Evolutionary conservation across 1,140 invertebrate species (phyloP), one percentile per base, ranked within the genome.

Genomic region (Procambarus virginalis): DNA sequence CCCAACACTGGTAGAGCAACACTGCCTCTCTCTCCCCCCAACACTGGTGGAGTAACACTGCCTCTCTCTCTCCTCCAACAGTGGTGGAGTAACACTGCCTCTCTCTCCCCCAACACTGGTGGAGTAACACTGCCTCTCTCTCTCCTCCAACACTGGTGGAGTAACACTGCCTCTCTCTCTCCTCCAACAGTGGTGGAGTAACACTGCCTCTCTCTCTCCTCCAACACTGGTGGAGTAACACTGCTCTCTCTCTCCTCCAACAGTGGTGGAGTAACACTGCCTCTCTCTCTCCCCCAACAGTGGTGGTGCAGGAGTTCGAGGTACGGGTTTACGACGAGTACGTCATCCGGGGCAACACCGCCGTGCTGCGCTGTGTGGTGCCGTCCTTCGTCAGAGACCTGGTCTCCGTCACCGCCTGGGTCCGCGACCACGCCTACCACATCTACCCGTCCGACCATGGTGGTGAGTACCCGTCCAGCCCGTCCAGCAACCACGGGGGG

Each of bases 351-450:
- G 97, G 97, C 80, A 98, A 98, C 94, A 96, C 97, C 73, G 98
- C 97, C 20, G 96, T 98, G 91, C 95, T 99, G 70, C 97, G 97
- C 93, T 99, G 98, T 95, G 96, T 97, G 93, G 97, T 98, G 92
- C 98, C 98, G 45, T 97, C 97, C n/a, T 98, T 98, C 94, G 97
- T 98, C 64, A 96, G 97, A 73, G 97, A 98, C 94, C 98, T 98
- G 93, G 96, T 98, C 48, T 95, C 96, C 92, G 97, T 98, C 12
- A 97, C 97, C 92, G 96, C 97, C 84, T 99, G 98, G 98, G 86
- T 89, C 3, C 45, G 86, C 1, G 86, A 89, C 79, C 86, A 89
- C 70, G 86, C 79, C 10, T 76, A 89, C 68, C 86, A 89, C 70
- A 89, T 89, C 79, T 89, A 89, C 79, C 86, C 86, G 3, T 89